Conservation (phyloP, 2,888 invertebrate species). For the Augiades crinisus region DNA sequence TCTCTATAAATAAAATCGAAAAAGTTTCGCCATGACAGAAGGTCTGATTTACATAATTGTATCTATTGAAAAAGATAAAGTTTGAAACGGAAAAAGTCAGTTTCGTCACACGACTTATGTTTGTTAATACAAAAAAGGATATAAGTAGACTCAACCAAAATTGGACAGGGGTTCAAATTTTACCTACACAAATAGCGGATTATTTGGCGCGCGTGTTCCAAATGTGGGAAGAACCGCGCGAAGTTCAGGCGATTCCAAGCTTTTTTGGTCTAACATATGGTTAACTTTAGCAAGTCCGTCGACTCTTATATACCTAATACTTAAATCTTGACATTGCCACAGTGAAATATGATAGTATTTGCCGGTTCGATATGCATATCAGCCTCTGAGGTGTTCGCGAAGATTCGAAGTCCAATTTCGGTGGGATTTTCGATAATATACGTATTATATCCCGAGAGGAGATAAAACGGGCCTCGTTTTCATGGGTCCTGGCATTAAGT, state of each 20-base stretch:
- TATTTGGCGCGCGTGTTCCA: slow-evolving; percentile 27
- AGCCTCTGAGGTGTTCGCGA: slow-evolving; percentile 46
- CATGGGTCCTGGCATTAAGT: slow-evolving; percentile 47
- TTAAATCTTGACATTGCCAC: slow-evolving; percentile 33
- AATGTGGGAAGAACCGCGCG: slow-evolving; percentile 22
- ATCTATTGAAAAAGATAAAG: slow-evolving; percentile 18
- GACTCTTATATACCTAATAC: not conserved
- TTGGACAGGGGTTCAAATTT: slow-evolving; percentile 65
- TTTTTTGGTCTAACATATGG: not conserved
- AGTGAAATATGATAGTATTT: slow-evolving; percentile 43
- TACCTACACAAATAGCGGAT: slow-evolving; percentile 55
- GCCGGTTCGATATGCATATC: slow-evolving; percentile 52
- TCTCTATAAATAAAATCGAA: not conserved
- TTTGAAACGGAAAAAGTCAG: slow-evolving; percentile 32
- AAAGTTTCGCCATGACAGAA: not conserved
- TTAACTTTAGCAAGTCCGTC: slow-evolving; percentile 2
- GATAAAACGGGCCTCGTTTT: slow-evolving; percentile 50
- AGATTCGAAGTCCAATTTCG: slow-evolving; percentile 50
- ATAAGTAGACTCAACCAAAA: slow-evolving; percentile 65
- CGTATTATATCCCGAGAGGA: slow-evolving; percentile 50
- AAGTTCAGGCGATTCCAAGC: not conserved
- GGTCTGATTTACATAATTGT: slow-evolving; percentile 29
- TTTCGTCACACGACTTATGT: slow-evolving; percentile 33
- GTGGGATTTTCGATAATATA: slow-evolving; percentile 63
- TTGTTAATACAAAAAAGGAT: slow-evolving; percentile 59